phyloP scores from a whole-genome alignment of 2,797 vertebrate species.

The Pangasius sanitwongsei region DNA sequence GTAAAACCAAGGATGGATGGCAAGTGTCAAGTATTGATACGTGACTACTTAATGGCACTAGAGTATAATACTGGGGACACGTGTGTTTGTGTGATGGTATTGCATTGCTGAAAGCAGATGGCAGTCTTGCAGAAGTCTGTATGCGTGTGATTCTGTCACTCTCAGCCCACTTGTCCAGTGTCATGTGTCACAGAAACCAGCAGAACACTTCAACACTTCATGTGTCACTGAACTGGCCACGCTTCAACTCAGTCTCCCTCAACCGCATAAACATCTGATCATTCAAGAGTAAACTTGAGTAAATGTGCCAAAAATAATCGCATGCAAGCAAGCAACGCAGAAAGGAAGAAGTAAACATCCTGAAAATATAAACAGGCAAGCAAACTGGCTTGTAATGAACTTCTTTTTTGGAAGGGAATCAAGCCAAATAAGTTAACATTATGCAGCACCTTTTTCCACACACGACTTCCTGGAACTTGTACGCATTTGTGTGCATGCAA shows the following conservation, averaged over 20 bases:
- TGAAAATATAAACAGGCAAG: constrained; percentile 47
- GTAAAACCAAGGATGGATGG: not conserved
- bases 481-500: constrained; percentile 31
- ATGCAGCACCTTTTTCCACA: constrained; percentile 45
- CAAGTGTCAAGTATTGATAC: not conserved
- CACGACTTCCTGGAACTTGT: constrained; percentile 48
- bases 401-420: constrained; percentile 51
- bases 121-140: constrained; percentile 45
- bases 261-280: constrained; percentile 56
- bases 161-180: constrained; percentile 50
- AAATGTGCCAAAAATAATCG: constrained; percentile 58
- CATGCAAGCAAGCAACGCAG: constrained; percentile 43
- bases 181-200: constrained; percentile 52
- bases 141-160: constrained; percentile 46
- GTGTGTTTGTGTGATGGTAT: constrained; percentile 25
- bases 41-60: constrained; percentile 5
- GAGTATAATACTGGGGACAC: not conserved
- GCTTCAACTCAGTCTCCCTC: constrained; percentile 53
- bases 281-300: constrained; percentile 54
- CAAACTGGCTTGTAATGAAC: constrained; percentile 59
- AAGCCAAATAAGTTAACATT: constrained; percentile 58
- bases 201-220: constrained; percentile 53
- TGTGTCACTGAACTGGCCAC: constrained; percentile 54
- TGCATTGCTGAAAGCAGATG: constrained; percentile 54
- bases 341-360: constrained; percentile 41